These are phyloP conservation scores for Anguilla japonica DNA, from an alignment of 2,113 vertebrate genomes.

Conservation along the genomic window DNA sequence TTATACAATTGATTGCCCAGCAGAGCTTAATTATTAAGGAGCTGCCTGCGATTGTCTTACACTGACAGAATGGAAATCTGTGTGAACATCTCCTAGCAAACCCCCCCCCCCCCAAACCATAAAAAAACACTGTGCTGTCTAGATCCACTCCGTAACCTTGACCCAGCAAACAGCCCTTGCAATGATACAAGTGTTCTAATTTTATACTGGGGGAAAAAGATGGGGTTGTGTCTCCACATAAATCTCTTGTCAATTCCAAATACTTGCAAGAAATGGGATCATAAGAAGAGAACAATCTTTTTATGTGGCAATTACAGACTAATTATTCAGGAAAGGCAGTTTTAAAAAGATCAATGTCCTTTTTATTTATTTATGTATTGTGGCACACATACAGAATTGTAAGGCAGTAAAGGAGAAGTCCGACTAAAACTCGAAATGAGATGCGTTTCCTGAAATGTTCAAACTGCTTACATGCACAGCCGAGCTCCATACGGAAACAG, in stretches of 20 bases:
- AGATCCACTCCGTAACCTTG: not conserved
- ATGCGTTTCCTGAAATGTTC: not conserved
- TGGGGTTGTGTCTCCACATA: not conserved
- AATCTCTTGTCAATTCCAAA: not conserved
- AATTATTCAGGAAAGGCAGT: not conserved
- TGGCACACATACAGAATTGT: not conserved
- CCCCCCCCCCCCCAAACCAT: not conserved
- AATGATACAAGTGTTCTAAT: not conserved
- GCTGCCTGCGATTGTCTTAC: not conserved
- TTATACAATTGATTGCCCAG: slow-evolving; percentile 22
- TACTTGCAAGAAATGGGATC: not conserved
- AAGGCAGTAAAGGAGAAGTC: not conserved
- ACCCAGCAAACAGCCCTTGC: not conserved
- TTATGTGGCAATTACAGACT: not conserved
- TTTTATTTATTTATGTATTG: no score
- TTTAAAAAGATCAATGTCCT: not conserved
- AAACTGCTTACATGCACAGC: not conserved
- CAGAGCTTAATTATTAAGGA: slow-evolving; percentile 34
- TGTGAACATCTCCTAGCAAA: not conserved
- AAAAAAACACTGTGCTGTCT: not conserved
- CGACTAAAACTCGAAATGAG: not conserved
- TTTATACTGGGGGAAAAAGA: not conserved
- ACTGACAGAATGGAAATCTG: not conserved
- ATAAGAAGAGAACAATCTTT: not conserved
- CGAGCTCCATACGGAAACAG: not conserved